Percentiles rank a stretch among this genome's conserved stretches.
Evolutionary conservation across 2,113 vertebrate species (phyloP).

Genomic region (Tyto alba): DNA sequence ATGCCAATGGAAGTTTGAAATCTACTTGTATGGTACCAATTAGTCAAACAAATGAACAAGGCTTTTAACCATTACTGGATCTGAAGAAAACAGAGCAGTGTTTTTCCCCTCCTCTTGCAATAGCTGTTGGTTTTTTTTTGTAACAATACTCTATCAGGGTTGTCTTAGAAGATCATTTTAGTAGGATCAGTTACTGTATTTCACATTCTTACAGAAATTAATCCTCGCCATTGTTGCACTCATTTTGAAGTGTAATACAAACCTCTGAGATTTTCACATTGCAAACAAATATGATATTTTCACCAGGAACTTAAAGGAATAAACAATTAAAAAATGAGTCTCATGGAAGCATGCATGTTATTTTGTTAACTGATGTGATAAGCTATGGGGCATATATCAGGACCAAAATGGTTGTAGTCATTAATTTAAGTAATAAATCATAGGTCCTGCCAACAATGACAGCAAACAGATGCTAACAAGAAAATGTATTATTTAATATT

Average conservation of each 20-base stretch:
- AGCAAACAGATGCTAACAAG: conserved; percentile 82
- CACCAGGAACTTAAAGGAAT: conserved; percentile 55
- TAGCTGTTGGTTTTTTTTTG: neutral
- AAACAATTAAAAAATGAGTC: conserved; percentile 70
- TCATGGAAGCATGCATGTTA: conserved; percentile 56
- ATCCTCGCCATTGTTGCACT: conserved; percentile 17
- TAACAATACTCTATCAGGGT: neutral
- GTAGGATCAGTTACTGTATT: neutral
- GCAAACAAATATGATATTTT: conserved; percentile 33
- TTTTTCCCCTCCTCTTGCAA: neutral
- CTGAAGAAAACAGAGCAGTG: neutral
- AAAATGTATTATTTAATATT: conserved; percentile 79
- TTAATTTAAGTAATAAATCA: conserved; percentile 80
- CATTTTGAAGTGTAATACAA: conserved; percentile 36
- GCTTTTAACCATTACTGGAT: neutral
- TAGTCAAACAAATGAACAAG: neutral
- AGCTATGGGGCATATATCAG: conserved; percentile 72
- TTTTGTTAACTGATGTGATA: conserved; percentile 73
- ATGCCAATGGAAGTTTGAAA: neutral
- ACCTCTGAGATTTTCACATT: conserved; percentile 43
- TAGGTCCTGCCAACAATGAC: conserved; percentile 71
- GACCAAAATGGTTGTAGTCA: conserved; percentile 73
- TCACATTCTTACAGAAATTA: conserved; percentile 10
- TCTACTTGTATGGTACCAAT: neutral
- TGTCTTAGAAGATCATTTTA: neutral